A percentile compares a stretch with the other conserved stretches of the same genome.
Evolutionary conservation across 2,888 invertebrate species (phyloP).

Genomic region (Tricholauxania praeusta): DNA sequence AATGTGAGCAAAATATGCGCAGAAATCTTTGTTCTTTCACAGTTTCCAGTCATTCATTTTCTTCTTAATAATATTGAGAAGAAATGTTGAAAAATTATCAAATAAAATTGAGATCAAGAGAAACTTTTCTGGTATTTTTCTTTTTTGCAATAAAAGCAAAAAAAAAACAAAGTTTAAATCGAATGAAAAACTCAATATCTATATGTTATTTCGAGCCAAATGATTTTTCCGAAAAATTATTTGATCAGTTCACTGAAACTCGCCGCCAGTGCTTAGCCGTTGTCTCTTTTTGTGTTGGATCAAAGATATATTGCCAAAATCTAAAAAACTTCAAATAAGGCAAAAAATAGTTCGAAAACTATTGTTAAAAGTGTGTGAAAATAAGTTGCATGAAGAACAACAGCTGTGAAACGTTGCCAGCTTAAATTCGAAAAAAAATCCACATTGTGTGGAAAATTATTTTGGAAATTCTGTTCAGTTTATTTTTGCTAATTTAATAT

Average conservation of each 20-base stretch:
- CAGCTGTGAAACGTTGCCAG: neutral
- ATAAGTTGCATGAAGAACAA: constrained; percentile 11
- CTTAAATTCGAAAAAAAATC: neutral
- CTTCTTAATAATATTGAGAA: too few relatives aligned
- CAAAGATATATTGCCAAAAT: neutral
- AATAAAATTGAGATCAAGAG: too few relatives aligned
- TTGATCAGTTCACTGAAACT: constrained; percentile 59
- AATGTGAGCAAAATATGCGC: too few relatives aligned
- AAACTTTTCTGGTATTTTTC: too few relatives aligned
- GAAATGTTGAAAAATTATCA: too few relatives aligned
- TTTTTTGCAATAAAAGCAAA: constrained; percentile 42
- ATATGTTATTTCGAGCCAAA: constrained; percentile 29
- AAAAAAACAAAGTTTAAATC: constrained; percentile 19
- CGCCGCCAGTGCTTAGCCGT: constrained; percentile 43
- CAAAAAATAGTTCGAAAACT: neutral
- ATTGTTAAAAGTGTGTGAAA: neutral
- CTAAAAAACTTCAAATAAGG: neutral
- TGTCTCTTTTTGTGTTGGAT: neutral
- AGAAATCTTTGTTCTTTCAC: too few relatives aligned
- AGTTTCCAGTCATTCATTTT: too few relatives aligned
- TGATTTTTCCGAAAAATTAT: constrained; percentile 50
- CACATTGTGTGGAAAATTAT: too few relatives aligned
- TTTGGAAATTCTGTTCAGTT: too few relatives aligned
- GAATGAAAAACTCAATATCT: constrained; percentile 30
- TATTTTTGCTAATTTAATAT: too few relatives aligned